phyloP scores from a whole-genome alignment of 2,113 vertebrate genomes.

The Sturnus vulgaris region DNA sequence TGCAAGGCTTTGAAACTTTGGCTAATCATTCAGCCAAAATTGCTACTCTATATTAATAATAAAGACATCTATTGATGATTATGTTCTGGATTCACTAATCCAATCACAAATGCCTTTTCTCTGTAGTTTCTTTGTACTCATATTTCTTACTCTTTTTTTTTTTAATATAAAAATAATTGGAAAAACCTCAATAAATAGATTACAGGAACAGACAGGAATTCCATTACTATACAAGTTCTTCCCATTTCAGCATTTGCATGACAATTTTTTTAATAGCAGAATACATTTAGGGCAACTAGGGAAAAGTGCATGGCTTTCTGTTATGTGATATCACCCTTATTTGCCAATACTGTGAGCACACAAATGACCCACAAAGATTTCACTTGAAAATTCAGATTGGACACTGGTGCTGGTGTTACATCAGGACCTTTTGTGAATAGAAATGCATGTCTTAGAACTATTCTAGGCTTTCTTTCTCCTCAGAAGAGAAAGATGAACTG shows the following conservation, averaged over 20 bases:
- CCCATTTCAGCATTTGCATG: neutral
- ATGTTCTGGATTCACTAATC: slow-evolving; percentile 40
- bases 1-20: slow-evolving; percentile 17
- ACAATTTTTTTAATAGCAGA: neutral
- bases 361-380: neutral
- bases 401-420: neutral
- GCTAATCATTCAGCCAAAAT: slow-evolving; percentile 29
- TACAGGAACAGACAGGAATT: slow-evolving; percentile 24
- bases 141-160: neutral
- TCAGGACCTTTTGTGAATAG: neutral
- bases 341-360: neutral
- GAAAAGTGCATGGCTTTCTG: neutral
- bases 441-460: neutral
- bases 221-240: neutral
- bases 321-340: neutral
- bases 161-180: slow-evolving; percentile 19
- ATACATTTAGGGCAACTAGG: slow-evolving; percentile 10
- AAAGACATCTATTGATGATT: slow-evolving; percentile 34
- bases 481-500: neutral
- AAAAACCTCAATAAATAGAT: slow-evolving; percentile 44
- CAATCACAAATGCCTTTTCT: slow-evolving; percentile 13
- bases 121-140: slow-evolving; percentile 13
- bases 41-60: slow-evolving; percentile 37
- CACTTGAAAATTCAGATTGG: neutral
- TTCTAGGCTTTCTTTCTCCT: slow-evolving; percentile 2